Evolutionary conservation across 1,140 invertebrate genomes (phyloP).

Genomic region (Luehdorfia chinensis): DNA sequence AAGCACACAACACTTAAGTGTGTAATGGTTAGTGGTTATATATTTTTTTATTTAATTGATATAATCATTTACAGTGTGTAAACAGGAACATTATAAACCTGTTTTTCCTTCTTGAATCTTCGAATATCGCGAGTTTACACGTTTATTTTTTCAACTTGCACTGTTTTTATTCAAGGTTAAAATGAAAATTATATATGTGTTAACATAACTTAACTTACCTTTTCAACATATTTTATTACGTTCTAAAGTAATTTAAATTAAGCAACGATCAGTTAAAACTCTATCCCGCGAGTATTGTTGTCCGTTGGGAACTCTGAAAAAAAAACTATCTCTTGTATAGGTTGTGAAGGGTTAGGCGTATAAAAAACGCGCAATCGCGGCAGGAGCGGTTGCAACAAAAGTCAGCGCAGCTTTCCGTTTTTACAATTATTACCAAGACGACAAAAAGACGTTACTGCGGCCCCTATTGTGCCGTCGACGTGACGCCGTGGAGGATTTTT

Average conservation of each 20-base stretch:
- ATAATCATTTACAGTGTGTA: no score
- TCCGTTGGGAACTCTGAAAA: conserved; percentile 8
- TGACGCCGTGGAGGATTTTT: conserved; percentile 10
- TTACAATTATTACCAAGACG: conserved; percentile 11
- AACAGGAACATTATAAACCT: no score
- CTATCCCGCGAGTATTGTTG: conserved; percentile 10
- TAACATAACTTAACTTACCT: no score
- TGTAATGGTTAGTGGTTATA: no score
- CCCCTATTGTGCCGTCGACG: conserved; percentile 10
- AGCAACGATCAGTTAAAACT: background rate
- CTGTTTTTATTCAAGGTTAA: no score
- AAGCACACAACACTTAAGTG: no score
- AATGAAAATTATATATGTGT: no score
- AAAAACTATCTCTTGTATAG: background rate
- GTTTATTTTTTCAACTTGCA: no score
- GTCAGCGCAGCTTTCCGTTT: conserved; percentile 9
- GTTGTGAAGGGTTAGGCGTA: conserved; percentile 2
- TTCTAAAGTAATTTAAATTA: background rate
- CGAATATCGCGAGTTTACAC: no score
- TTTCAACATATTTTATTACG: no score
- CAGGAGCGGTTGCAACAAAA: conserved; percentile 5
- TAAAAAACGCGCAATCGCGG: conserved; percentile 10
- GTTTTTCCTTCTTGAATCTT: no score
- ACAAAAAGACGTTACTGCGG: conserved; percentile 11
- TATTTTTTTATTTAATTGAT: no score